Conservation (phyloP, 2,113 vertebrate species). For the Bubo bubo region DNA sequence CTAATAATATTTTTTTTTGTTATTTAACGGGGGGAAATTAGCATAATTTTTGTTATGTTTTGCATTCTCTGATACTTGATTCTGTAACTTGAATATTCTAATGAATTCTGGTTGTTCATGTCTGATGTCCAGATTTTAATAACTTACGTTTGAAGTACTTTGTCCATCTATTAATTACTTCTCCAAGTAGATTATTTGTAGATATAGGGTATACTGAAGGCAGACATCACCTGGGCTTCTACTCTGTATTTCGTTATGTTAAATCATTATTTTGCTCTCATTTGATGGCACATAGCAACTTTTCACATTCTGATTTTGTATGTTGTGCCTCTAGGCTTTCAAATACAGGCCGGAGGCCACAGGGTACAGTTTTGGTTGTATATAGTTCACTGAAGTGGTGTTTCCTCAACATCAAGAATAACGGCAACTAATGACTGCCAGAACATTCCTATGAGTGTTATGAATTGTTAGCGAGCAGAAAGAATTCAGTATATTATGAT, state of each 20-base stretch:
- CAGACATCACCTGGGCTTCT: neutral
- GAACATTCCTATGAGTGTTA: neutral
- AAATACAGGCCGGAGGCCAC: fast-evolving
- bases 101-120: neutral
- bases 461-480: neutral
- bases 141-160: neutral
- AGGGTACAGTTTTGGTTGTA: fast-evolving
- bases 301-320: neutral
- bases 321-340: neutral
- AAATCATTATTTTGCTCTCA: neutral
- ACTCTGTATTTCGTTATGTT: neutral
- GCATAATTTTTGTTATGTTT: neutral
- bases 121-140: neutral
- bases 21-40: neutral
- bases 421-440: neutral
- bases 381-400: neutral
- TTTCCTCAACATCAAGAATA: neutral
- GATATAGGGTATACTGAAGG: neutral
- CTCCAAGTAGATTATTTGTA: neutral
- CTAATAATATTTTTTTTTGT: neutral
- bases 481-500: neutral
- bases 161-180: neutral
- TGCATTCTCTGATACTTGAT: neutral
- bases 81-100: neutral
- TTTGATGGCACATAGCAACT: neutral